These are phyloP conservation scores for Cheilinus undulatus DNA, from an alignment of 2,113 vertebrate species.

Conservation along the genomic window DNA sequence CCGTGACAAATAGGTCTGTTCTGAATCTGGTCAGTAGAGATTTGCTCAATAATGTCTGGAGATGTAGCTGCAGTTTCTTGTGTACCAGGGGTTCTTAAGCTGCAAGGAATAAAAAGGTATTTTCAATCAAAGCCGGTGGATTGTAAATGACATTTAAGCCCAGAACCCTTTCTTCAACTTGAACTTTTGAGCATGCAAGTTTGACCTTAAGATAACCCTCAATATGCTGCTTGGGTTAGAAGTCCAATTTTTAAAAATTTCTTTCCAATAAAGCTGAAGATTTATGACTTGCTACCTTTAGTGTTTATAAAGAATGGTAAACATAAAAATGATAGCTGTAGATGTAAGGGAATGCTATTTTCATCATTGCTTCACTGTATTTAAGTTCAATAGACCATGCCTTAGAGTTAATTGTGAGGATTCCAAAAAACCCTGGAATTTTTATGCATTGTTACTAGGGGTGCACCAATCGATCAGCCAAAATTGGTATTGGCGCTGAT, in stretches of 20 bases:
- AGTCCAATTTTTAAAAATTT: too few species aligned
- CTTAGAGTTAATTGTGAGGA: neutral
- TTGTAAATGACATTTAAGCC: neutral
- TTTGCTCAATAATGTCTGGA: neutral
- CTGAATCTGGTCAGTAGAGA: slow-evolving; percentile 8
- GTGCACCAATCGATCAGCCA: too few species aligned
- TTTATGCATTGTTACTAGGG: too few species aligned
- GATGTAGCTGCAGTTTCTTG: slow-evolving; percentile 12
- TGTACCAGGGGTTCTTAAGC: slow-evolving; percentile 11
- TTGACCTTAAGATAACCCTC: neutral
- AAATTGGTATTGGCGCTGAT: too few species aligned
- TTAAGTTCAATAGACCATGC: neutral
- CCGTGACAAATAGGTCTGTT: neutral
- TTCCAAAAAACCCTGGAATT: neutral
- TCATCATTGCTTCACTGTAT: too few species aligned
- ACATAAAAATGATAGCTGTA: too few species aligned
- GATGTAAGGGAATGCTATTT: too few species aligned
- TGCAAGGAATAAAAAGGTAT: neutral
- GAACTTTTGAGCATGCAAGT: neutral
- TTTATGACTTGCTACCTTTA: too few species aligned
- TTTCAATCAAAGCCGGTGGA: neutral
- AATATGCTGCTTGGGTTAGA: too few species aligned
- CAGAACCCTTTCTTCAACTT: neutral
- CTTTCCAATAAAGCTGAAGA: too few species aligned
- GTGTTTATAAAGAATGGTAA: too few species aligned